Conservation (phyloP, 2,113 vertebrate species). For the Rhineura floridana region DNA sequence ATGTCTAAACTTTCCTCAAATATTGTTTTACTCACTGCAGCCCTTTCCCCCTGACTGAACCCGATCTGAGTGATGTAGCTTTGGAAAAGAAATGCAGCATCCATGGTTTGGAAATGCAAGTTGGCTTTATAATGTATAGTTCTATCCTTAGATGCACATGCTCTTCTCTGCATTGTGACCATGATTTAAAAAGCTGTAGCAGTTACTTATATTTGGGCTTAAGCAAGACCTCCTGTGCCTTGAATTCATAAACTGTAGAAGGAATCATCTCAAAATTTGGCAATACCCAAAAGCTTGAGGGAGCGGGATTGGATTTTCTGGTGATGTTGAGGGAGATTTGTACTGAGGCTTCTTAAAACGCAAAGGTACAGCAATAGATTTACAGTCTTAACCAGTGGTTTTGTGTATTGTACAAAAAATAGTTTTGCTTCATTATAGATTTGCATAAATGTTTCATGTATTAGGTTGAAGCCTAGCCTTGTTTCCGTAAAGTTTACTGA, state of each 20-base stretch:
- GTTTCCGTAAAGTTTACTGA: background rate
- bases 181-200: background rate
- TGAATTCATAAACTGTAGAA: background rate
- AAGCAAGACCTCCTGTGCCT: background rate
- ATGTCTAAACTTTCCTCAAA: background rate
- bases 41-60: background rate
- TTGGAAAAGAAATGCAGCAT: background rate
- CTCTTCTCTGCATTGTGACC: background rate
- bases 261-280: background rate
- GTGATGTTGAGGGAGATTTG: background rate
- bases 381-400: accelerated
- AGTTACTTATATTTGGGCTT: background rate
- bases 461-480: background rate
- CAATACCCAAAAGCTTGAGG: background rate
- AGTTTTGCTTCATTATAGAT: background rate
- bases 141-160: background rate
- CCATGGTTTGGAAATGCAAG: background rate
- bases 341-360: too few relatives aligned
- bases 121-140: background rate
- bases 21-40: background rate
- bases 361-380: too few relatives aligned
- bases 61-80: background rate
- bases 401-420: slow-evolving; percentile 3
- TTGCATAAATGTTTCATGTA: slow-evolving; percentile 12
- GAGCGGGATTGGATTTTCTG: background rate